phyloP scores from a whole-genome alignment of 2,113 vertebrate species.

The Nothocercus julius region DNA sequence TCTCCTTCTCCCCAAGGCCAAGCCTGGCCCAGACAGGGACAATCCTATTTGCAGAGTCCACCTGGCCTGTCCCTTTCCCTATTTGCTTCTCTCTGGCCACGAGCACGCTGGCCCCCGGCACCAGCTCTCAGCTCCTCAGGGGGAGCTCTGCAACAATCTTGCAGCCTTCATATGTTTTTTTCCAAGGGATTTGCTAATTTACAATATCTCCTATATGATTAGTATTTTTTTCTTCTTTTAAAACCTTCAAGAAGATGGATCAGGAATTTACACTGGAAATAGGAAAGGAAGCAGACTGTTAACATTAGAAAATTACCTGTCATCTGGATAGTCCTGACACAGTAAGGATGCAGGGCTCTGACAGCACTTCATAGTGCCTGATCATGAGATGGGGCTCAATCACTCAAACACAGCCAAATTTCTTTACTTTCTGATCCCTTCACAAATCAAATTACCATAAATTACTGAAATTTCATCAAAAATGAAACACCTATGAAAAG shows the following conservation, averaged over 20 bases:
- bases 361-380: neutral
- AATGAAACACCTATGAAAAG: neutral
- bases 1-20: neutral
- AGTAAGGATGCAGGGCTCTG: neutral
- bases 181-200: fast-evolving
- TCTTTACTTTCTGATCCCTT: neutral
- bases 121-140: neutral
- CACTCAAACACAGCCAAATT: neutral
- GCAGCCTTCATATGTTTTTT: neutral
- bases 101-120: neutral
- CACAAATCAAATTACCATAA: neutral
- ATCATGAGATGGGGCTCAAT: neutral
- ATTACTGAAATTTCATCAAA: neutral
- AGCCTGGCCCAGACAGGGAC: neutral
- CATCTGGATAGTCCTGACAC: neutral
- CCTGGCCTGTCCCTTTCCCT: neutral
- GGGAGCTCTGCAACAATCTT: neutral
- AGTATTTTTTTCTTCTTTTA: neutral
- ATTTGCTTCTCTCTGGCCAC: neutral
- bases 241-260: neutral
- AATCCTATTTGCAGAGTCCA: neutral
- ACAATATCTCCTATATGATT: neutral
- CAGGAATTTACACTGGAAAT: neutral
- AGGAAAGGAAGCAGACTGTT: neutral
- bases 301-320: neutral